Conservation (phyloP, 1,140 invertebrate species). For the Delia radicum region DNA sequence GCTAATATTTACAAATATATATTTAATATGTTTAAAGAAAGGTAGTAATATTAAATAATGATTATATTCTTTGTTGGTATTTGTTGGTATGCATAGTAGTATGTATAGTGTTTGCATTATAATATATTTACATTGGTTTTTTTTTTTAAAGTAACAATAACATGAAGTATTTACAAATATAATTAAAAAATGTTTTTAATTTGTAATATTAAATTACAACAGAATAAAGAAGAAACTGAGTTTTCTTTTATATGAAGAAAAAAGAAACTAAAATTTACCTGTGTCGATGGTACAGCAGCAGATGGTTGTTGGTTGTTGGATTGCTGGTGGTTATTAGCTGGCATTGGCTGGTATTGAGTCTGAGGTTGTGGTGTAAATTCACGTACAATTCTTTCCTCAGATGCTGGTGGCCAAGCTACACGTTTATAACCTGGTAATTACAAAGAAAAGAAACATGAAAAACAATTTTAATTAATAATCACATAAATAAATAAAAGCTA, state of each 20-base stretch:
- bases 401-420: constrained; percentile 79
- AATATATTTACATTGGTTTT: not conserved
- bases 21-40: too few species aligned
- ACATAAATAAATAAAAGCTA: constrained; percentile 8
- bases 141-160: not conserved
- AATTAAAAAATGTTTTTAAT: too few species aligned
- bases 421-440: constrained; percentile 67
- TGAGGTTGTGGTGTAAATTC: constrained; percentile 60
- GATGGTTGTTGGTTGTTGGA: constrained; percentile 29
- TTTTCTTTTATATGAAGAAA: not conserved
- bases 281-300: constrained; percentile 23
- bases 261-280: constrained; percentile 16
- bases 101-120: too few species aligned
- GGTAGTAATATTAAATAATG: too few species aligned
- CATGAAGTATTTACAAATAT: not conserved
- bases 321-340: constrained; percentile 18
- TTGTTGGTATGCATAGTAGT: too few species aligned
- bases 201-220: not conserved
- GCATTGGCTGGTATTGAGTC: constrained; percentile 45
- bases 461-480: constrained; percentile 19
- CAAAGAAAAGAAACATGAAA: not conserved
- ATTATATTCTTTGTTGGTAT: too few species aligned
- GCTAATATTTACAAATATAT: too few species aligned
- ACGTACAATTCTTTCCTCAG: constrained; percentile 61
- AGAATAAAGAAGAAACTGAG: not conserved